These are phyloP conservation scores for Amphibalanus amphitrite DNA, from an alignment of 1,140 invertebrate species.

Conservation along the genomic window DNA sequence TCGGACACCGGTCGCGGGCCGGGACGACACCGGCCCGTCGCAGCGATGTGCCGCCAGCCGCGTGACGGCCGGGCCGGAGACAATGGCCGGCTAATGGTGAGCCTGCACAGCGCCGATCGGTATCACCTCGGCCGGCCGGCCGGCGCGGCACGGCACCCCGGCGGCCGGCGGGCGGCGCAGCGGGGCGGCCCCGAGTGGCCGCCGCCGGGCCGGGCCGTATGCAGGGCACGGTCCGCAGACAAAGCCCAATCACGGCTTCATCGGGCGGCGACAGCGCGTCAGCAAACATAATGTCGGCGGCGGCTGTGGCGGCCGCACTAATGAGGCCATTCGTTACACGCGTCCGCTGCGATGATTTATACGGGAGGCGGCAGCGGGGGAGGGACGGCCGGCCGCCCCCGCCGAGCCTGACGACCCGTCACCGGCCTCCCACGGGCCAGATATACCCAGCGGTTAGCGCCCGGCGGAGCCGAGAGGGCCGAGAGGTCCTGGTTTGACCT, in stretches of 20 bases:
- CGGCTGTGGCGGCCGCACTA: background rate
- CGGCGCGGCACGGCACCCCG: too few species aligned
- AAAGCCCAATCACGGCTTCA: background rate
- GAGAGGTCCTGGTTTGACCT: too few species aligned
- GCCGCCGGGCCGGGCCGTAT: too few species aligned
- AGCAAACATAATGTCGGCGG: background rate
- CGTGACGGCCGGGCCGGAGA: background rate
- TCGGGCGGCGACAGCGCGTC: background rate
- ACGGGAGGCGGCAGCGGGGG: background rate
- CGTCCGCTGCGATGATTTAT: background rate
- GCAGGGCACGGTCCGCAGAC: background rate
- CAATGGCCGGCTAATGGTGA: background rate
- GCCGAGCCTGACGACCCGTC: too few species aligned
- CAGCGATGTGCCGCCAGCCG: background rate
- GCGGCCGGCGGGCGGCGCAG: too few species aligned
- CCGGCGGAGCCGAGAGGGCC: too few species aligned
- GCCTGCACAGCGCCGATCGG: background rate
- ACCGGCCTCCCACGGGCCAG: too few species aligned
- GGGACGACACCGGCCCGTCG: background rate
- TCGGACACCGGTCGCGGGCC: too few species aligned
- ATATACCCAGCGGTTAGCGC: too few species aligned
- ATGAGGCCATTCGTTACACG: background rate
- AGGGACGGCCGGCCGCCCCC: too few species aligned
- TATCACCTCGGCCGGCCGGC: background rate
- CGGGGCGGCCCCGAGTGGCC: background rate